Evolutionary conservation across 1,140 invertebrate genomes (phyloP).

Genomic region (Cydia fagiglandana): DNA sequence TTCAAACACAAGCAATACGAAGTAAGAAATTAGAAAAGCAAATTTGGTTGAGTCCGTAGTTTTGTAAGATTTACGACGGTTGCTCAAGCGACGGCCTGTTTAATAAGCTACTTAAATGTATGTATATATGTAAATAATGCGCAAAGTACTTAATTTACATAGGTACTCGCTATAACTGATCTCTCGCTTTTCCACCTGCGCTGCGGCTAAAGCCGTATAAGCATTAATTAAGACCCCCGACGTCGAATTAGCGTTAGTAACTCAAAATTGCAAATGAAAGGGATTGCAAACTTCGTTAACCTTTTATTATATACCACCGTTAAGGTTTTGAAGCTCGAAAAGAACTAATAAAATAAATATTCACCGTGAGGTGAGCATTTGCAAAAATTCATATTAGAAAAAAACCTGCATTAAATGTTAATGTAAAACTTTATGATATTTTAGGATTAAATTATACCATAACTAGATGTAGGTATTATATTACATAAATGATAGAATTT

Average conservation of each 20-base stretch:
- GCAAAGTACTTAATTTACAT: slow-evolving; percentile 47
- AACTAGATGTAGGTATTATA: no score
- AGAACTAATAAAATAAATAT: neutral
- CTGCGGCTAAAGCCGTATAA: slow-evolving; percentile 9
- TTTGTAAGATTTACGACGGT: slow-evolving; percentile 57
- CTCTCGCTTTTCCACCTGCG: slow-evolving; percentile 21
- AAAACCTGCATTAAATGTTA: no score
- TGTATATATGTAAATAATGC: slow-evolving; percentile 46
- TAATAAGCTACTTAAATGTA: slow-evolving; percentile 52
- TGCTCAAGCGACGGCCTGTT: slow-evolving; percentile 49
- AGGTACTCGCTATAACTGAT: slow-evolving; percentile 32
- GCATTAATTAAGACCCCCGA: slow-evolving; percentile 29
- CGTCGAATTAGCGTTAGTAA: slow-evolving; percentile 25
- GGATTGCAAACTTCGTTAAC: slow-evolving; percentile 35
- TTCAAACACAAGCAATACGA: slow-evolving; percentile 38
- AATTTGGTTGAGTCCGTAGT: slow-evolving; percentile 51
- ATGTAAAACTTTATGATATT: no score
- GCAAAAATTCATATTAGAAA: no score
- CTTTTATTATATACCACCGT: neutral
- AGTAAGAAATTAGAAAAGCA: slow-evolving; percentile 53
- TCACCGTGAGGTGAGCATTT: neutral
- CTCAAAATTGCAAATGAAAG: slow-evolving; percentile 29
- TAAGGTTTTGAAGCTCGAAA: neutral
- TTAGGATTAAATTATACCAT: no score
- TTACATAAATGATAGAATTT: no score